Evolutionary conservation across 1,140 invertebrate genomes (phyloP), one percentile per base, ranked within the genome.

Genomic region (Drosophila burlai): DNA sequence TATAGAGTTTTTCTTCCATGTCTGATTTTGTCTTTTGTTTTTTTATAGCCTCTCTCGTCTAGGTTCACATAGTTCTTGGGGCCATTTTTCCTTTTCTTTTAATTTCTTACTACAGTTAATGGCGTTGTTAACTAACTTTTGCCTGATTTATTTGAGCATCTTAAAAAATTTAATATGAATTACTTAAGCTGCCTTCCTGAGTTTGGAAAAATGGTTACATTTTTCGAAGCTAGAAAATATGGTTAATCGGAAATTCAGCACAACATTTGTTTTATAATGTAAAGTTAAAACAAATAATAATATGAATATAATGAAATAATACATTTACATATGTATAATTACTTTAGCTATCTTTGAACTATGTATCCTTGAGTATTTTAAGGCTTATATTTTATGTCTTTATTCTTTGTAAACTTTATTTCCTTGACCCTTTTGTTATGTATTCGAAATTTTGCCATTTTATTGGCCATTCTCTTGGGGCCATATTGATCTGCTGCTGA

Each of bases 91-190:
- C 10, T 40, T n/a, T 45, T n/a, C n/a, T 38, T n/a, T 67, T 49
- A 65, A 64, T 49, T 64, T 26, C 59, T n/a, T 64, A 64, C 63
- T 67, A 49, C 65, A 67, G 65, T 67, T 63, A 67, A 67, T 64
- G 59, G 65, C 59, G 45, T 40, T 67, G 65, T 47, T 67, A 67
- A 67, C 59, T 67, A 40, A 40, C 65, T 49, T 67, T 58, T 38
- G 8, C 31, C n/a, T 64, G 31, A 63, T 47, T 47, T 66, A 66
- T 66, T 66, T 36, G 31, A 29, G n/a, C 58, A 63, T 47, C 29
- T 40, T 63, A 16, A 46, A 66, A 15, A 63, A 63, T 45, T 62
- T 63, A 18, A 21, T 36, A n/a, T 65, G 13, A 18, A 43, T 34
- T 65, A 29, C 34, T 34, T 34, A 1, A 34, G 7, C 55, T 43